A percentile compares a stretch with the other conserved stretches of the same genome.
Conservation (phyloP, 1,140 invertebrate genomes). For the Ectropis grisescens region DNA sequence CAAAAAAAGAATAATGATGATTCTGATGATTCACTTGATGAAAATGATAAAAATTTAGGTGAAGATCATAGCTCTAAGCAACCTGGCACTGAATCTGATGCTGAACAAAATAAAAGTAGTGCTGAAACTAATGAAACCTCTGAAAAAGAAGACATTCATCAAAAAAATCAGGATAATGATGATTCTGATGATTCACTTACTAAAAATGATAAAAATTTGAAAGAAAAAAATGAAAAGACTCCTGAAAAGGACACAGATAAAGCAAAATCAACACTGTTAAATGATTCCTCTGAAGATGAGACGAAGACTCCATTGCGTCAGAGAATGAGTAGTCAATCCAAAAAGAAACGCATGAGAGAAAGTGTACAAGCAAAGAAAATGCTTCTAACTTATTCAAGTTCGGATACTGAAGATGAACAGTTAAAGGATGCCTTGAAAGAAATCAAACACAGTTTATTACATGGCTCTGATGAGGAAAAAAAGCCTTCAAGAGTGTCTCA, state of each 20-base stretch:
- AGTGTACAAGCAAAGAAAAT: slow-evolving; percentile 48
- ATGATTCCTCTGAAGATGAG: slow-evolving; percentile 18
- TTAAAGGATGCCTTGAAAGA: slow-evolving; percentile 28
- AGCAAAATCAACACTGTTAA: slow-evolving; percentile 15
- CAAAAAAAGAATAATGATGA: no score
- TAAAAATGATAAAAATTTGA: slow-evolving; percentile 1
- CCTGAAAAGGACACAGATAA: background rate
- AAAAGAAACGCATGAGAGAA: slow-evolving; percentile 40
- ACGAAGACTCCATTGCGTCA: no score
- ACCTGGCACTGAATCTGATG: no score
- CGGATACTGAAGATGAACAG: slow-evolving; percentile 49
- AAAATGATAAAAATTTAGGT: no score
- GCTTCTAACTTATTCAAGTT: slow-evolving; percentile 43
- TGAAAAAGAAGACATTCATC: no score
- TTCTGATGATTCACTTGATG: no score
- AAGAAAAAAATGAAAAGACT: slow-evolving; percentile 1
- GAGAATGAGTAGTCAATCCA: slow-evolving; percentile 2
- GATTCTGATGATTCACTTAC: background rate
- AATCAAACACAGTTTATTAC: slow-evolving; percentile 30
- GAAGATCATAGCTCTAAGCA: no score
- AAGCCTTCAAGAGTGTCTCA: slow-evolving; percentile 2
- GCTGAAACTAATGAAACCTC: no score
- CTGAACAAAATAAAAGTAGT: no score
- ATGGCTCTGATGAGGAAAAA: slow-evolving; percentile 11
- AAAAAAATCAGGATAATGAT: no score